Conservation (phyloP, 2,113 vertebrate species). For the Oryzias melastigma region DNA sequence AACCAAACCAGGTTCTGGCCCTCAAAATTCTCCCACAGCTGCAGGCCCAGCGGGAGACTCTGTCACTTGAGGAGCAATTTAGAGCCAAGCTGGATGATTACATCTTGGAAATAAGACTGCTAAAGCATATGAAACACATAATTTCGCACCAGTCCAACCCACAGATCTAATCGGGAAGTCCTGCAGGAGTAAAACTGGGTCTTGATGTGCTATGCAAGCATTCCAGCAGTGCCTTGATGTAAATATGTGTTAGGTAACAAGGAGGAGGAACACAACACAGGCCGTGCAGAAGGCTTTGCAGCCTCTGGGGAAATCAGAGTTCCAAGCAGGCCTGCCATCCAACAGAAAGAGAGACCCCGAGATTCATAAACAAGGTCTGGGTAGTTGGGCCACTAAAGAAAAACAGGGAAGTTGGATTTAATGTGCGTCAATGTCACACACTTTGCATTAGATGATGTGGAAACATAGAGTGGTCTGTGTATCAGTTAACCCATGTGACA, state of each 20-base stretch:
- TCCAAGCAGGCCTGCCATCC: constrained; percentile 18
- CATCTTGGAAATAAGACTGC: constrained; percentile 51
- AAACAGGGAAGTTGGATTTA: constrained; percentile 54
- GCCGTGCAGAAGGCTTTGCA: constrained; percentile 28
- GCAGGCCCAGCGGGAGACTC: constrained; percentile 46
- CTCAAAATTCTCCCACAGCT: constrained; percentile 55
- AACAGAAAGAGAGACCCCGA: constrained; percentile 22
- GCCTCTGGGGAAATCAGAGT: constrained; percentile 48
- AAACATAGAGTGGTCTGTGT: constrained; percentile 65
- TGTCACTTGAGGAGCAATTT: constrained; percentile 58
- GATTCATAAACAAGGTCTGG: constrained; percentile 53
- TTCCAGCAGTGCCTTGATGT: constrained; percentile 40
- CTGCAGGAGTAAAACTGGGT: constrained; percentile 54
- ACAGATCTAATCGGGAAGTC: constrained; percentile 59
- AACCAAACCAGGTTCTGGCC: constrained; percentile 63
- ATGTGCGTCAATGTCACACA: constrained; percentile 60
- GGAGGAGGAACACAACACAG: constrained; percentile 42
- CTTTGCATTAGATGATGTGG: constrained; percentile 57
- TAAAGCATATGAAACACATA: constrained; percentile 54
- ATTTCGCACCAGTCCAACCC: constrained; percentile 51
- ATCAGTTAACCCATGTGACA: constrained; percentile 69
- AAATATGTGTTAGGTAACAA: constrained; percentile 53
- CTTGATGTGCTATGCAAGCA: constrained; percentile 47
- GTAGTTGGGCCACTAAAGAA: constrained; percentile 35
- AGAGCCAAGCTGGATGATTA: constrained; percentile 50